These are phyloP conservation scores for Petromus typicus DNA, from an alignment of 2,113 vertebrate species.

Conservation along the genomic window DNA sequence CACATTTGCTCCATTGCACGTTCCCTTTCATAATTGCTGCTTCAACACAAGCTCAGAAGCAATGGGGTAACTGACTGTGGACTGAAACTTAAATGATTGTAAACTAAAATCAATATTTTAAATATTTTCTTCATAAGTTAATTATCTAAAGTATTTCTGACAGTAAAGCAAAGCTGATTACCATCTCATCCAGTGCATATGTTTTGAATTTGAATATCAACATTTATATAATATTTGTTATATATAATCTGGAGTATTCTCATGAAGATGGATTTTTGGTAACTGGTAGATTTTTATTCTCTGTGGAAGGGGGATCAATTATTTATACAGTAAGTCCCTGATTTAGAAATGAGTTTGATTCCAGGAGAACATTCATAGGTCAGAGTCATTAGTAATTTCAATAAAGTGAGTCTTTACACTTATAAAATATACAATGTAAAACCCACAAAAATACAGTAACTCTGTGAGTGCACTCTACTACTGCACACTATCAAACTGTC, in stretches of 20 bases:
- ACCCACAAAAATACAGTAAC: background rate
- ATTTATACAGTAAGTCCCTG: background rate
- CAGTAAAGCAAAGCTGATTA: background rate
- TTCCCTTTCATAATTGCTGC: background rate
- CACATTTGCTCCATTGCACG: background rate
- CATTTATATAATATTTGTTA: background rate
- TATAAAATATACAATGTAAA: background rate
- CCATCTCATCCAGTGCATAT: background rate
- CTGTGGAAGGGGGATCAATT: background rate
- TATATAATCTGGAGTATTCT: background rate
- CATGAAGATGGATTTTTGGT: background rate
- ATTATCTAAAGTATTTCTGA: background rate
- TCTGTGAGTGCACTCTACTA: background rate
- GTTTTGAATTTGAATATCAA: background rate
- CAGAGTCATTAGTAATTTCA: background rate
- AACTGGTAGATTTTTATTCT: background rate
- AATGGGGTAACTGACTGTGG: background rate
- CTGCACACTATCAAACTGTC: background rate
- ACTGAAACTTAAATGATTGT: background rate
- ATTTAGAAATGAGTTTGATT: background rate
- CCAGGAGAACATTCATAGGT: background rate
- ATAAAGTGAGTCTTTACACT: background rate
- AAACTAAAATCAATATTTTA: background rate
- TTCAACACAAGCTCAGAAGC: background rate
- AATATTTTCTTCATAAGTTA: background rate